phyloP scores from a whole-genome alignment of 1,140 invertebrate species.

The Calephelis virginiensis region DNA sequence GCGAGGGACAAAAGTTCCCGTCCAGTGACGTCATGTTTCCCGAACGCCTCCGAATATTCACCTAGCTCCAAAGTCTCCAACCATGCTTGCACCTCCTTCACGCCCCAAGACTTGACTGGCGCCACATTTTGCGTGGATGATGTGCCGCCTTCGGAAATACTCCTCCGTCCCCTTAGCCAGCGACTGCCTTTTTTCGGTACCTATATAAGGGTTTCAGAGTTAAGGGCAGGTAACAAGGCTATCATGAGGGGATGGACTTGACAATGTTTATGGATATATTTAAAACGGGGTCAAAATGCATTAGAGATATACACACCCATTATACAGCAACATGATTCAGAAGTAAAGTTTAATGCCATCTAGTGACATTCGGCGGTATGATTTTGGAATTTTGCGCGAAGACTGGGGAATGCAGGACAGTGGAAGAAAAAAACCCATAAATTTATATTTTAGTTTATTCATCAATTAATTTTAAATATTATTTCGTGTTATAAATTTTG shows the following conservation, averaged over 20 bases:
- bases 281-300: constrained; percentile 6
- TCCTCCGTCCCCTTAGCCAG: constrained; percentile 77
- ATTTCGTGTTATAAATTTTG: no score
- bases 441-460: constrained; percentile 14
- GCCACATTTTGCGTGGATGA: constrained; percentile 36
- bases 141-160: constrained; percentile 68
- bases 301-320: not conserved
- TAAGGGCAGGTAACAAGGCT: constrained; percentile 29
- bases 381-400: constrained; percentile 34
- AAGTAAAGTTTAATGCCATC: constrained; percentile 49
- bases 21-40: constrained; percentile 94
- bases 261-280: constrained; percentile 4
- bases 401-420: constrained; percentile 33
- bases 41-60: constrained; percentile 92
- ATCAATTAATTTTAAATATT: no score
- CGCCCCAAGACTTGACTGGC: constrained; percentile 81
- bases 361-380: constrained; percentile 52
- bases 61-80: constrained; percentile 91
- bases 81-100: constrained; percentile 89
- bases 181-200: constrained; percentile 65
- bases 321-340: constrained; percentile 20
- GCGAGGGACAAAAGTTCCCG: constrained; percentile 92
- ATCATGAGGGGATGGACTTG: not conserved
- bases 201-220: constrained; percentile 47
- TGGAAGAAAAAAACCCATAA: constrained; percentile 29